These are phyloP conservation scores for Caenorhabditis wallacei DNA, from an alignment of 2,888 invertebrate species.

Conservation along the genomic window DNA sequence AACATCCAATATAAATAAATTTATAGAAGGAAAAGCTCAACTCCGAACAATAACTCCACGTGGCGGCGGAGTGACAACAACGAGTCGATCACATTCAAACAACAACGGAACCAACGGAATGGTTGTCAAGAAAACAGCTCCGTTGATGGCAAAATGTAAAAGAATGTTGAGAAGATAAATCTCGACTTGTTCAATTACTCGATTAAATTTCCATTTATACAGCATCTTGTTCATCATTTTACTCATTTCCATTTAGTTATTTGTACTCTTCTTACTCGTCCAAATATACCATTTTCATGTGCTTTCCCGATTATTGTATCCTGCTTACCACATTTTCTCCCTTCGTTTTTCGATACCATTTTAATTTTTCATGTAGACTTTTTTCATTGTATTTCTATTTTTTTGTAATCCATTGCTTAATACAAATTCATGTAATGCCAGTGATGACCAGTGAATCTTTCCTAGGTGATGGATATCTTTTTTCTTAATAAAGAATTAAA, in stretches of 20 bases:
- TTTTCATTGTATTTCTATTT: neutral
- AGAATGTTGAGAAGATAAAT: constrained; percentile 55
- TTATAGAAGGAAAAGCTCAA: constrained; percentile 57
- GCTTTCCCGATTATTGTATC: neutral
- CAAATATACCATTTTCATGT: neutral
- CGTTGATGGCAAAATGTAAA: constrained; percentile 59
- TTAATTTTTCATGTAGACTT: neutral
- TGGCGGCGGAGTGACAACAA: constrained; percentile 21
- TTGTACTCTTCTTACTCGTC: neutral
- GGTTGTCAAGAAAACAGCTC: constrained; percentile 47
- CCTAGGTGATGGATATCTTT: neutral
- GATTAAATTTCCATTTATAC: neutral
- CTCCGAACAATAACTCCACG: constrained; percentile 40
- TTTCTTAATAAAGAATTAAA: neutral
- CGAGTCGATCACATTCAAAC: constrained; percentile 2
- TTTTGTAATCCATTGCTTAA: neutral
- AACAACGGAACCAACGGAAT: constrained; percentile 2
- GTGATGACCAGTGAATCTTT: neutral
- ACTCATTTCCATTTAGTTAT: neutral
- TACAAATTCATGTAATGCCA: neutral
- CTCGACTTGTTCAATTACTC: neutral
- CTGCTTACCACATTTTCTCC: neutral
- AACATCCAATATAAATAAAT: neutral
- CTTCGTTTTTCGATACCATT: neutral
- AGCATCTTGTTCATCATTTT: neutral